These are phyloP conservation scores for Rambutsinella grinnellia DNA, from an alignment of 2,888 invertebrate genomes.

Conservation along the genomic window DNA sequence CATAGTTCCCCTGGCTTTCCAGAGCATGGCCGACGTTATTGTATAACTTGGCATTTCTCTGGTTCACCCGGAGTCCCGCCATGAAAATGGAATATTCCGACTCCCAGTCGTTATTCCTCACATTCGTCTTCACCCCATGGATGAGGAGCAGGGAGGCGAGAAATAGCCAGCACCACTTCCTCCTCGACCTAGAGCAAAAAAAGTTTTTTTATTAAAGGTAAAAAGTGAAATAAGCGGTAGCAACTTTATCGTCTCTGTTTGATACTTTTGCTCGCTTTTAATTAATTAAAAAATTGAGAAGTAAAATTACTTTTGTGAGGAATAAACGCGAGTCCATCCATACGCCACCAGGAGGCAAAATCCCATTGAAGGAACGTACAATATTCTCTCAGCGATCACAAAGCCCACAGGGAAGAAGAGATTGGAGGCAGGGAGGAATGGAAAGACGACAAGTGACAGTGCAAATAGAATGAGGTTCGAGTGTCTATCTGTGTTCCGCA, in stretches of 20 bases:
- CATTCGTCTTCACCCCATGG: slow-evolving; percentile 88
- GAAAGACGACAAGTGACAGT: slow-evolving; percentile 82
- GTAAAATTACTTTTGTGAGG: slow-evolving; percentile 73
- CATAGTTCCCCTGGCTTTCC: slow-evolving; percentile 79
- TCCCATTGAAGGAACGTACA: slow-evolving; percentile 97
- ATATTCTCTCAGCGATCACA: slow-evolving; percentile 95
- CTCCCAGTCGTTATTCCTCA: slow-evolving; percentile 93
- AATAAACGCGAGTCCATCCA: slow-evolving; percentile 79
- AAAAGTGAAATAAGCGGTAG: not conserved
- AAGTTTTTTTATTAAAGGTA: not conserved
- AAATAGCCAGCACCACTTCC: slow-evolving; percentile 78
- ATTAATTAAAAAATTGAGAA: slow-evolving; percentile 5
- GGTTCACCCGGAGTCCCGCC: slow-evolving; percentile 88
- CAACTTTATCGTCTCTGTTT: slow-evolving; percentile 18
- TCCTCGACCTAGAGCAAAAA: slow-evolving; percentile 69
- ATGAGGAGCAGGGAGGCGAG: slow-evolving; percentile 78
- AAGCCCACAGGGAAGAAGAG: slow-evolving; percentile 98
- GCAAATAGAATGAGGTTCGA: slow-evolving; percentile 72
- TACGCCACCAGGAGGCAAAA: slow-evolving; percentile 90
- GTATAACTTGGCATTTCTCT: slow-evolving; percentile 93
- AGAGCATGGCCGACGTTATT: slow-evolving; percentile 98
- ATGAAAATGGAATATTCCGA: slow-evolving; percentile 94
- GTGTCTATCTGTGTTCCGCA: slow-evolving; percentile 70
- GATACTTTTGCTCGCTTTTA: not conserved
- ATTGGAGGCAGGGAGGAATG: slow-evolving; percentile 96